Conservation (phyloP, 2,797 vertebrate genomes). For the Diplodus puntazzo region DNA sequence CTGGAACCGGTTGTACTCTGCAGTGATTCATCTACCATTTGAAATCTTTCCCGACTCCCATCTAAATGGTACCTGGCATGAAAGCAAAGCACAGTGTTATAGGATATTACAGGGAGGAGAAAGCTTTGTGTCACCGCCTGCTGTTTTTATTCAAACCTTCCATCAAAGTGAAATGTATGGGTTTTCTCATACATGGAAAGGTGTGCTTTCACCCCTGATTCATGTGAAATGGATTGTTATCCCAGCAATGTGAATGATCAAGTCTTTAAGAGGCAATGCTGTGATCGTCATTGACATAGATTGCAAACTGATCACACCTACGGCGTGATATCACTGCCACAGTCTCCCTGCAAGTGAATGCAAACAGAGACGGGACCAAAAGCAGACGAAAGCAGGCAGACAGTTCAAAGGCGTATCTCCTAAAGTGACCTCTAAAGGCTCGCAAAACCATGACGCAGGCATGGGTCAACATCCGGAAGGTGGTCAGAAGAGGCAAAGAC, state of each 20-base stretch:
- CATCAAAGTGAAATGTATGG: conserved; percentile 27
- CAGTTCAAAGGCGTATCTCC: neutral
- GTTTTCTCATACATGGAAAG: conserved; percentile 10
- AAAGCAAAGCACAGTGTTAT: conserved; percentile 33
- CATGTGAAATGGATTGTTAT: conserved; percentile 41
- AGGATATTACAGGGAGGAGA: conserved; percentile 17
- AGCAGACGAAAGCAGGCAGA: neutral
- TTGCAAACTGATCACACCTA: neutral
- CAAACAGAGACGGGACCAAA: neutral
- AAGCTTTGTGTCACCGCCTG: conserved; percentile 14
- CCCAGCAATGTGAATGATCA: conserved; percentile 1
- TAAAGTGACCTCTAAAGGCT: neutral
- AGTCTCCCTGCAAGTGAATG: neutral
- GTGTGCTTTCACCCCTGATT: conserved; percentile 32
- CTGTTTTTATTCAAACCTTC: conserved; percentile 40
- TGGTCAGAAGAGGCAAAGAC: neutral
- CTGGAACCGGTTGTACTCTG: conserved; percentile 17
- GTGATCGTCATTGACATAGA: conserved; percentile 10
- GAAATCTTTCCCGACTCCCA: conserved; percentile 39
- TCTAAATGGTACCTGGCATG: conserved; percentile 42
- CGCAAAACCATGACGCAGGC: neutral
- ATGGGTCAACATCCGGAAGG: neutral
- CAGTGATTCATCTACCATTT: conserved; percentile 43
- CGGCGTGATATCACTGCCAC: neutral
- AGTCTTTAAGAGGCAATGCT: conserved; percentile 6